These are phyloP conservation scores for Thalassoma bifasciatum DNA, from an alignment of 2,113 vertebrate species.

Conservation along the genomic window DNA sequence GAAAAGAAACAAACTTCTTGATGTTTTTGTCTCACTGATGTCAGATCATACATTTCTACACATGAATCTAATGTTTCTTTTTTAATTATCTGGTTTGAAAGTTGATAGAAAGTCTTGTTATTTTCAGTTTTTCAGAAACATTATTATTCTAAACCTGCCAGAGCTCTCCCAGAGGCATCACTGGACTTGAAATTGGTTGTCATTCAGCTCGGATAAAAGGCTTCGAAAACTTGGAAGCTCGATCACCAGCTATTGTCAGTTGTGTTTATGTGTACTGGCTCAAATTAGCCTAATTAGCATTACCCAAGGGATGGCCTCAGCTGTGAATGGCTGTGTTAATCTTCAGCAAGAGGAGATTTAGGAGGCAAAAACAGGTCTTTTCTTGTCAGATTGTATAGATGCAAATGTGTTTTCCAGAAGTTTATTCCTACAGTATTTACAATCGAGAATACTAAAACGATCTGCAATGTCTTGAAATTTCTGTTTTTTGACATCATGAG, in stretches of 20 bases:
- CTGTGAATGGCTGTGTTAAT: slow-evolving; percentile 42
- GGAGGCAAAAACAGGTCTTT: neutral
- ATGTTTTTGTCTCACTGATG: neutral
- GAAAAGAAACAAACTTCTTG: neutral
- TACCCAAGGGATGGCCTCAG: slow-evolving; percentile 30
- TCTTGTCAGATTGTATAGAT: neutral
- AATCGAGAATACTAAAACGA: too few species aligned
- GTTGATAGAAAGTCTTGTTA: slow-evolving; percentile 9
- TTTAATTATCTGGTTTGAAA: neutral
- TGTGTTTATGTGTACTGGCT: slow-evolving; percentile 49
- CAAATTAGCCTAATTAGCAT: slow-evolving; percentile 59
- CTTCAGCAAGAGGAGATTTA: slow-evolving; percentile 25
- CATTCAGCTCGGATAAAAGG: slow-evolving; percentile 59
- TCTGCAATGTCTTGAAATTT: neutral
- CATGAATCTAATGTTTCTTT: neutral
- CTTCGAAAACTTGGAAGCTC: slow-evolving; percentile 55
- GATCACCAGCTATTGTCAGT: slow-evolving; percentile 56
- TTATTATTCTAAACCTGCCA: slow-evolving; percentile 45
- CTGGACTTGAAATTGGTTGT: slow-evolving; percentile 50
- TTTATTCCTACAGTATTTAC: too few species aligned
- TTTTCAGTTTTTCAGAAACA: slow-evolving; percentile 21
- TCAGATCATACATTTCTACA: neutral
- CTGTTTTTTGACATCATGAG: neutral
- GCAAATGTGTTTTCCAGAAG: neutral
- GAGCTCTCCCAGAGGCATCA: slow-evolving; percentile 27